Evolutionary conservation across 2,797 vertebrate species (phyloP).

Genomic region (Prionace glauca): DNA sequence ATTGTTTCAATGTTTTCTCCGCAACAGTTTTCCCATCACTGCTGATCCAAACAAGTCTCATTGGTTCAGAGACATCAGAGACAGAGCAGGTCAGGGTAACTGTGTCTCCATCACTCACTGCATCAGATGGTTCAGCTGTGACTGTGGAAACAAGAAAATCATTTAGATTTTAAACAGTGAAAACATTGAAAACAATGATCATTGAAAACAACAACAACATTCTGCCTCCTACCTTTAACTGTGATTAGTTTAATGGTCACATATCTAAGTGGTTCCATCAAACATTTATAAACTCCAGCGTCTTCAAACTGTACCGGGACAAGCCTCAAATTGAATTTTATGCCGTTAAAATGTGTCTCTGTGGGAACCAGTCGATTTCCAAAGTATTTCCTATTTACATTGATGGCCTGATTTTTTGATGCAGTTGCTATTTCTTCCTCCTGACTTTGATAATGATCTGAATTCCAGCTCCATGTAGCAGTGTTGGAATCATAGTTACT

Average conservation of each 20-base stretch:
- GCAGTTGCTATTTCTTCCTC: not conserved
- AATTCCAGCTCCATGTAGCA: not conserved
- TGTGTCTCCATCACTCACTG: no score
- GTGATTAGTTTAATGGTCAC: not conserved
- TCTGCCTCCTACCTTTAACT: not conserved
- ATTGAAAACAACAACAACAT: not conserved
- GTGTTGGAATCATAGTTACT: not conserved
- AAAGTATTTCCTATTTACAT: not conserved
- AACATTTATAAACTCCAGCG: not conserved
- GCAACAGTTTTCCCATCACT: not conserved
- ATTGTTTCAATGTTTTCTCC: not conserved
- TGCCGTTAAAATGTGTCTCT: not conserved
- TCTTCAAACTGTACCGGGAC: conserved; percentile 3
- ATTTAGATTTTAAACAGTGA: not conserved
- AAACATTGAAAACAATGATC: no score
- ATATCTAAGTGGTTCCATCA: no score
- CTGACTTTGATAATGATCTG: not conserved
- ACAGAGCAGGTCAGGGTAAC: no score
- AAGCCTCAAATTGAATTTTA: not conserved
- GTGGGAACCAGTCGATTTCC: not conserved
- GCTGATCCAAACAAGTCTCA: no score
- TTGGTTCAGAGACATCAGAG: no score
- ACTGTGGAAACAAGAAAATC: no score
- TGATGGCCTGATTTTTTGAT: not conserved
- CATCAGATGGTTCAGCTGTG: no score